Evolutionary conservation across 2,888 invertebrate genomes (phyloP).

Genomic region (Hypselothyrea guttata): DNA sequence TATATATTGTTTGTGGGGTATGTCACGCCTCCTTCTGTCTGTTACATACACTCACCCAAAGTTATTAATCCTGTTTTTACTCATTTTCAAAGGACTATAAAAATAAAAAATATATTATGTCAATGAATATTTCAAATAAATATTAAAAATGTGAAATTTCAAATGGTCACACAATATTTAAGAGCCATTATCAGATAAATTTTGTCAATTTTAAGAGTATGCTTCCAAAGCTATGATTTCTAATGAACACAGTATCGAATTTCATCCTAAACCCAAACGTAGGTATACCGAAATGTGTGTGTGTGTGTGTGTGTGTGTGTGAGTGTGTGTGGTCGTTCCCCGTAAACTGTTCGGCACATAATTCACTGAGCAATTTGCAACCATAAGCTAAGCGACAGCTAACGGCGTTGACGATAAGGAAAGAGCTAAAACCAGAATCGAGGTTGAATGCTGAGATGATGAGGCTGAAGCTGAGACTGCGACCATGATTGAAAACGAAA

Average conservation of each 20-base stretch:
- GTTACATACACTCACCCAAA: no score
- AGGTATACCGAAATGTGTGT: slow-evolving; percentile 6
- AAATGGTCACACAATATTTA: no score
- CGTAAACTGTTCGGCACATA: slow-evolving; percentile 73
- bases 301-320: slow-evolving; percentile 22
- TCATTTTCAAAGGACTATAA: no score
- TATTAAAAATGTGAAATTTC: no score
- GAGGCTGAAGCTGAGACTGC: slow-evolving; percentile 23
- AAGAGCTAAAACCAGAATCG: slow-evolving; percentile 51
- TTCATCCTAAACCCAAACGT: slow-evolving; percentile 64
- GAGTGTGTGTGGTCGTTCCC: slow-evolving; percentile 63
- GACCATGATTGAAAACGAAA: slow-evolving; percentile 26
- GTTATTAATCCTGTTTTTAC: no score
- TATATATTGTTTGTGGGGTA: no score
- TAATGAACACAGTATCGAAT: slow-evolving; percentile 65
- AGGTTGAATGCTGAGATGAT: slow-evolving; percentile 18
- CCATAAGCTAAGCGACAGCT: slow-evolving; percentile 75
- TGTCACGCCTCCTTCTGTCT: no score
- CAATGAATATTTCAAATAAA: no score
- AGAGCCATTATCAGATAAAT: no score
- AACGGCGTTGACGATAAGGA: slow-evolving; percentile 73
- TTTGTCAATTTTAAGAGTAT: slow-evolving; percentile 13
- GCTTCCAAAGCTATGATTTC: slow-evolving; percentile 34
- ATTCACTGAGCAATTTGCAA: slow-evolving; percentile 73
- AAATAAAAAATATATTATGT: no score